Conservation (phyloP, 2,888 invertebrate genomes). For the Acanthosepion pharaonis region DNA sequence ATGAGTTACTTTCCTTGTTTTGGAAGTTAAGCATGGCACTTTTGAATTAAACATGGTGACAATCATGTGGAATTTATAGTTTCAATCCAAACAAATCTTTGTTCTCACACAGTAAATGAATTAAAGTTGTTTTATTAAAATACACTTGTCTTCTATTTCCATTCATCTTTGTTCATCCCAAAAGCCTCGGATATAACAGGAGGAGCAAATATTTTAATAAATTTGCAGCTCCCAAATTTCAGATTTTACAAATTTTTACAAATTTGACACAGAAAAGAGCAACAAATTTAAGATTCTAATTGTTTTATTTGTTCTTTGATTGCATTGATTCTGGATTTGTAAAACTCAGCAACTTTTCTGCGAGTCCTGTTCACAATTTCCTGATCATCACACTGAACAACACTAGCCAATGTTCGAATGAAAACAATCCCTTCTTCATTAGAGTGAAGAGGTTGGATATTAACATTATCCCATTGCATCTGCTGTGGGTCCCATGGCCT, state of each 20-base stretch:
- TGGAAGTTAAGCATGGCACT: too few species aligned
- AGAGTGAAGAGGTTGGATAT: conserved; percentile 67
- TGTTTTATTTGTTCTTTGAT: conserved; percentile 36
- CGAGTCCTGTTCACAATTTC: conserved; percentile 23
- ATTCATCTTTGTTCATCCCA: too few species aligned
- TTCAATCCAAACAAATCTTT: too few species aligned
- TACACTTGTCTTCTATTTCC: too few species aligned
- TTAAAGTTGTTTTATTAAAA: too few species aligned
- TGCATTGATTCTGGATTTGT: not conserved
- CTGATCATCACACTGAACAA: conserved; percentile 50
- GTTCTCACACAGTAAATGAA: too few species aligned
- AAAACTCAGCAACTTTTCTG: not conserved
- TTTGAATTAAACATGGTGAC: too few species aligned
- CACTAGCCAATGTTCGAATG: conserved; percentile 67
- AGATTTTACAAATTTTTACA: not conserved
- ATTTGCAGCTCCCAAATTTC: not conserved
- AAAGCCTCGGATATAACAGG: too few species aligned
- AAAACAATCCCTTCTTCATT: conserved; percentile 68
- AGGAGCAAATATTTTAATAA: not conserved
- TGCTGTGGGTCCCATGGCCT: conserved; percentile 62
- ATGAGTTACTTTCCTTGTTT: too few species aligned
- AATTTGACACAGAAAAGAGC: not conserved
- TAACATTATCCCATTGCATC: conserved; percentile 56
- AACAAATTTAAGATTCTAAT: not conserved
- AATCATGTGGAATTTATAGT: too few species aligned